These are phyloP conservation scores for Phalacrocorax pelagicus DNA, from an alignment of 2,113 vertebrate species.

Conservation along the genomic window DNA sequence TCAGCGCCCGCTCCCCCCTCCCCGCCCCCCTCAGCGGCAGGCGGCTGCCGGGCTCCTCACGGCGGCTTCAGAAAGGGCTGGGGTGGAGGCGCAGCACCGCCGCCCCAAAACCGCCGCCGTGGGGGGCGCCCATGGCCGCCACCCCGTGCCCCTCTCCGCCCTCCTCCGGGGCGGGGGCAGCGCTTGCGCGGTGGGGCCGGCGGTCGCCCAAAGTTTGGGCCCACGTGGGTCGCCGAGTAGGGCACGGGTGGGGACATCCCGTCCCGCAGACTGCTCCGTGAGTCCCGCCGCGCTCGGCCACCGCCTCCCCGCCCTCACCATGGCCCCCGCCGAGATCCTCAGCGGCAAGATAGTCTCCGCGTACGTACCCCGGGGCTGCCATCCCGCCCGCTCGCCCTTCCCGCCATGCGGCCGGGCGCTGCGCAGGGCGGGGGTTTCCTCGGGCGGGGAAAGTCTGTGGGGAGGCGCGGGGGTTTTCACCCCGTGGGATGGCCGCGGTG, in stretches of 20 bases:
- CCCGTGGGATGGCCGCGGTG: no score
- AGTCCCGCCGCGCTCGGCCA: accelerated
- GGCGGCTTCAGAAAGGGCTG: no score
- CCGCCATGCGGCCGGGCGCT: neutral
- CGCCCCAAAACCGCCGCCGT: no score
- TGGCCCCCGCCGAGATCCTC: conserved; percentile 75
- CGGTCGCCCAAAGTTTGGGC: neutral
- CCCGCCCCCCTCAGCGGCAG: accelerated
- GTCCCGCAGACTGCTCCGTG: accelerated
- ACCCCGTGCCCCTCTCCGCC: no score
- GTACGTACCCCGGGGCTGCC: conserved; percentile 51
- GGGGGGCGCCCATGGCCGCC: no score
- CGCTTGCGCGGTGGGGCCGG: no score
- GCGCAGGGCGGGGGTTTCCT: neutral
- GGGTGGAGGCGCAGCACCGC: no score
- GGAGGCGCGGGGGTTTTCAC: neutral
- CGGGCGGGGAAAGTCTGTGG: neutral
- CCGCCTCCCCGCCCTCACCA: neutral
- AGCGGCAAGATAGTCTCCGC: conserved; percentile 76
- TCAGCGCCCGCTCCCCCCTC: no score
- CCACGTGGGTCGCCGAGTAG: neutral
- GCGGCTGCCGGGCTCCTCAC: no score
- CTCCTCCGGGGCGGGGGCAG: no score
- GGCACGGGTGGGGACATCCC: accelerated
- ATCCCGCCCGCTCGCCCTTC: neutral